A percentile compares a stretch with the other conserved stretches of the same genome.
Evolutionary conservation across 2,888 invertebrate species (phyloP).

Genomic region (Julus scanicus): DNA sequence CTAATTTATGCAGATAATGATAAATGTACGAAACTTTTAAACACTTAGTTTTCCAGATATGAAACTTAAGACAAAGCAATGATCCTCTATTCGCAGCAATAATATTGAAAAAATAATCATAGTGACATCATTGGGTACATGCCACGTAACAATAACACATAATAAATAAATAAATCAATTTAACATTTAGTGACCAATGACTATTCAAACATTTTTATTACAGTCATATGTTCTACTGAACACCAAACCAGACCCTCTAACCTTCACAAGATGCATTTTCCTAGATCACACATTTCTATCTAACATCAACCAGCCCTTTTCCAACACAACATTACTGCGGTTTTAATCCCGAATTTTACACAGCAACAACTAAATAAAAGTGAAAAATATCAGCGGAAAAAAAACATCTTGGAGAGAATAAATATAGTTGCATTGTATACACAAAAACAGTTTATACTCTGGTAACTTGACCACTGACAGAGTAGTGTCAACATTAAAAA

Average conservation of each 20-base stretch:
- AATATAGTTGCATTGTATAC: not conserved
- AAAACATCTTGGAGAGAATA: not conserved
- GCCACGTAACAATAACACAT: no score
- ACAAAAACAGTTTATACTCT: not conserved
- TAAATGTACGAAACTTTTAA: no score
- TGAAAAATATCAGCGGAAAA: not conserved
- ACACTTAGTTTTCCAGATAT: no score
- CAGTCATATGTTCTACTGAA: not conserved
- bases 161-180: not conserved
- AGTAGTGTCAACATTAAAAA: no score
- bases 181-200: not conserved
- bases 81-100: no score
- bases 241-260: not conserved
- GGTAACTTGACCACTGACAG: not conserved
- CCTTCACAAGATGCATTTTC: not conserved
- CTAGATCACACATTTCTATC: not conserved
- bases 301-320: not conserved
- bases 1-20: no score
- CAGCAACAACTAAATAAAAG: not conserved
- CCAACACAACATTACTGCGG: not conserved
- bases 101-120: no score
- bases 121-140: no score
- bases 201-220: conserved; percentile 1
- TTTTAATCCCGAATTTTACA: not conserved
- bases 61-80: no score